Evolutionary conservation across 2,888 invertebrate genomes (phyloP).

Genomic region (Diarsia dahlii): DNA sequence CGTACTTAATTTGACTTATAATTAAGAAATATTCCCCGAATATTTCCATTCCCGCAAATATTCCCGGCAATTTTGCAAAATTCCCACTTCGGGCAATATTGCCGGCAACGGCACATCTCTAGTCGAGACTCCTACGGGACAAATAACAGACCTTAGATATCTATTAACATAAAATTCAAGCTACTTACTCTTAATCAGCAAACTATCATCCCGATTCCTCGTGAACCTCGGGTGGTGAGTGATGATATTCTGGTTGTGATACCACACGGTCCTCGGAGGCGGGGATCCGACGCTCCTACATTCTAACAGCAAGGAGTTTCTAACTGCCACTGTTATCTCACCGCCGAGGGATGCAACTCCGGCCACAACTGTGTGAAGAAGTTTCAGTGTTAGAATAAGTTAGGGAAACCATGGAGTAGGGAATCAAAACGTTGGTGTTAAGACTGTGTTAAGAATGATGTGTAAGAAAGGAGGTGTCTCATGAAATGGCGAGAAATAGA

Average conservation of each 20-base stretch:
- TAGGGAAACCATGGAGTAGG: not conserved
- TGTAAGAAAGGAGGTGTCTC: no score
- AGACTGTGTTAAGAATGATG: no score
- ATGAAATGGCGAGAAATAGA: no score
- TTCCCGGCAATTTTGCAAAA: no score
- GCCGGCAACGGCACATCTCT: no score
- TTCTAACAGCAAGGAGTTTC: constrained; percentile 82
- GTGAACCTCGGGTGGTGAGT: constrained; percentile 88
- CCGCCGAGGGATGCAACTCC: constrained; percentile 92
- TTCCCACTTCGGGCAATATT: no score
- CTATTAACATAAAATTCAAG: not conserved
- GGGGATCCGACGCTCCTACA: constrained; percentile 87
- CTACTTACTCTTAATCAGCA: constrained; percentile 86
- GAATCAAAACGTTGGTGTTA: not conserved
- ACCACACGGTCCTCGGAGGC: constrained; percentile 89
- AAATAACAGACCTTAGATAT: no score
- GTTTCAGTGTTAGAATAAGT: constrained; percentile 27
- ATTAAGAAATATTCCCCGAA: no score
- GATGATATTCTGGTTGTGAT: constrained; percentile 89
- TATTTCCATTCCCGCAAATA: no score
- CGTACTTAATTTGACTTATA: no score
- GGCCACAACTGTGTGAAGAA: constrained; percentile 88
- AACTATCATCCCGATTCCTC: constrained; percentile 85
- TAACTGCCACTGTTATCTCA: constrained; percentile 83
- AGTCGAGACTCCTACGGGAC: no score